Evolutionary conservation across 2,888 invertebrate genomes (phyloP), one percentile per base, ranked within the genome.

Genomic region (Shargacucullia verbasci): DNA sequence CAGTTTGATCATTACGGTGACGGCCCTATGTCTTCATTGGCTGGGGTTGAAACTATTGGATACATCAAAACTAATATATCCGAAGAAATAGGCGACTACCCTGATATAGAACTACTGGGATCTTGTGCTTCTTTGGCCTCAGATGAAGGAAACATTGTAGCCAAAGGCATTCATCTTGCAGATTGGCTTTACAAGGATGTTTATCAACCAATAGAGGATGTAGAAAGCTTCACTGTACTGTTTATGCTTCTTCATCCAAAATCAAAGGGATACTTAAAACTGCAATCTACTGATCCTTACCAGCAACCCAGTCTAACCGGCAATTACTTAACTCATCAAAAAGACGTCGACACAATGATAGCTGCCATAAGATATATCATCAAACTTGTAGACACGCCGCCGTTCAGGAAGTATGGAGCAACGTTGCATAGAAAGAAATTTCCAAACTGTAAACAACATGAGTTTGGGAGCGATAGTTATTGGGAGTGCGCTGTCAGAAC

Each of bases 251-350:
- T 97, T 76, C 95, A 93, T 70, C 95, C 97, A 0, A 94, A 95
- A 73, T 96, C 96, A 25, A 91, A 93, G 46, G 97, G 97, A 0
- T 89, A 92, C 67, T 79, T 98, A 40, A 94, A 93, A 71, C 87
- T 98, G 6, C 91, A 94, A 60, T 95, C 96, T 0, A 89, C 80
- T 6, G 94, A 97, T 86, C 97, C 97, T 0, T 91, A 95, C 54
- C 94, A 95, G 12, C 92, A 95, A 54, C 97, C 97, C 0, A 87
- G 95, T 29, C 94, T 97, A 56, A 95, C 96, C 74, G 96, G 97
- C 0, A 96, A 97, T 84, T 97, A 97, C 80, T 94, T 97, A 66
- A 92, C 95, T 0, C 92, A 96, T 45, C 92, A 92, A 7, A 86
- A 94, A 53, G 97, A 97, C 70, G 81, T 95, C 0, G 91, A 91